phyloP scores from a whole-genome alignment of 1,140 invertebrate species.

The Chymomyza costata region DNA sequence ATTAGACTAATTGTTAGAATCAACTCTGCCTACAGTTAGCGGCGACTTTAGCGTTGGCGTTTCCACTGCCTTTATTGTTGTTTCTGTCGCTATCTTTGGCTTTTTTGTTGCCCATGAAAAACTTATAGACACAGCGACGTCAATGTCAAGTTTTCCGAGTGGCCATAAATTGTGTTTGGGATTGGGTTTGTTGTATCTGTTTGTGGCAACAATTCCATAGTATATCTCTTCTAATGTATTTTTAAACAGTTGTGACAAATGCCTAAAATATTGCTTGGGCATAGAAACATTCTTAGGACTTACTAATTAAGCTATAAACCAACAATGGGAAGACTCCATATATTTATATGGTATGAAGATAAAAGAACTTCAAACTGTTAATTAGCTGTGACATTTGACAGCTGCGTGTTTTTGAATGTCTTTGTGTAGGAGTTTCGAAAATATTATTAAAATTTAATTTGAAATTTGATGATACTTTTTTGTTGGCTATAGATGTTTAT shows the following conservation, averaged over 20 bases:
- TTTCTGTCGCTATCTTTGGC: too few relatives aligned
- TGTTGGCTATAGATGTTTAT: too few relatives aligned
- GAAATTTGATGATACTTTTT: too few relatives aligned
- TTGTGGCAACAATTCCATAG: slow-evolving; percentile 10
- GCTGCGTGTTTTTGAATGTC: neutral
- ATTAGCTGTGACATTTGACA: too few relatives aligned
- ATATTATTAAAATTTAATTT: too few relatives aligned
- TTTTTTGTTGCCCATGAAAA: slow-evolving; percentile 51
- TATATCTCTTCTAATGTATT: slow-evolving; percentile 50
- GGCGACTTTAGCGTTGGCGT: neutral
- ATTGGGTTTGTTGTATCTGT: slow-evolving; percentile 13
- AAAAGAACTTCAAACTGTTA: neutral
- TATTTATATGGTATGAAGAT: neutral
- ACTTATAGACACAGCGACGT: slow-evolving; percentile 22
- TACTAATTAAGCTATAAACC: slow-evolving; percentile 24
- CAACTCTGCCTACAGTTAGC: slow-evolving; percentile 23
- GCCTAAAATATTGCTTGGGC: slow-evolving; percentile 33
- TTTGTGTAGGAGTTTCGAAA: neutral
- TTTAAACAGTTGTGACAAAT: slow-evolving; percentile 65
- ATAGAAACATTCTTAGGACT: slow-evolving; percentile 1
- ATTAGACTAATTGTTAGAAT: slow-evolving; percentile 71
- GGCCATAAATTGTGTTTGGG: slow-evolving; percentile 51
- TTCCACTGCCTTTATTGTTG: neutral
- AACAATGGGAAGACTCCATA: neutral
- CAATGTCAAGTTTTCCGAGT: slow-evolving; percentile 60